phyloP scores from a whole-genome alignment of 1,140 invertebrate genomes.

The Leptoteleia sp. region DNA sequence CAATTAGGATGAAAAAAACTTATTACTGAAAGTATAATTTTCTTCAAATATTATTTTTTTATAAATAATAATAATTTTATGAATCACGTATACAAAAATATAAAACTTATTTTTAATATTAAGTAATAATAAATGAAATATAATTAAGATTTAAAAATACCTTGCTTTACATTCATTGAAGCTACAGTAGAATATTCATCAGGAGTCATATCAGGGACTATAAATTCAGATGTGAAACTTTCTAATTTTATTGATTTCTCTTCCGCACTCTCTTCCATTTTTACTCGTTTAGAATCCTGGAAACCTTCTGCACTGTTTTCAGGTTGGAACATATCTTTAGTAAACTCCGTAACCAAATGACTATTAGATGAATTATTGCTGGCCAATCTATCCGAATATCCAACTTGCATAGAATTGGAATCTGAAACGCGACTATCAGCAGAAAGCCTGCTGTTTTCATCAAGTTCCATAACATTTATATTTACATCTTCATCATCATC shows the following conservation, averaged over 20 bases:
- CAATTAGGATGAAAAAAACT: too few species aligned
- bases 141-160: too few species aligned
- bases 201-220: too few species aligned
- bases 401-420: conserved; percentile 85
- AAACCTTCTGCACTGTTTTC: conserved; percentile 69
- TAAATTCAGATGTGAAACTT: conserved; percentile 75
- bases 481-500: conserved; percentile 87
- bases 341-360: conserved; percentile 81
- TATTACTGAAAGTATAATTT: too few species aligned
- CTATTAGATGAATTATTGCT: conserved; percentile 72
- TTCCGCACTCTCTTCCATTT: conserved; percentile 54
- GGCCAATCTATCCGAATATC: conserved; percentile 76
- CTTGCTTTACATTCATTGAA: conserved; percentile 65
- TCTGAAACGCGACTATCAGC: conserved; percentile 89
- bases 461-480: conserved; percentile 88
- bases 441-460: conserved; percentile 89
- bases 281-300: conserved; percentile 59
- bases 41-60: too few species aligned
- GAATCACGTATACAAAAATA: too few species aligned
- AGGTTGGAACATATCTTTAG: conserved; percentile 82
- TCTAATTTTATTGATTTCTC: conserved; percentile 75
- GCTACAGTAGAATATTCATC: conserved; percentile 72
- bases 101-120: too few species aligned
- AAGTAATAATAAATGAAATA: too few species aligned
- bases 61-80: too few species aligned